Evolutionary conservation across 2,888 invertebrate species (phyloP).

Genomic region (Eurytoma californica): DNA sequence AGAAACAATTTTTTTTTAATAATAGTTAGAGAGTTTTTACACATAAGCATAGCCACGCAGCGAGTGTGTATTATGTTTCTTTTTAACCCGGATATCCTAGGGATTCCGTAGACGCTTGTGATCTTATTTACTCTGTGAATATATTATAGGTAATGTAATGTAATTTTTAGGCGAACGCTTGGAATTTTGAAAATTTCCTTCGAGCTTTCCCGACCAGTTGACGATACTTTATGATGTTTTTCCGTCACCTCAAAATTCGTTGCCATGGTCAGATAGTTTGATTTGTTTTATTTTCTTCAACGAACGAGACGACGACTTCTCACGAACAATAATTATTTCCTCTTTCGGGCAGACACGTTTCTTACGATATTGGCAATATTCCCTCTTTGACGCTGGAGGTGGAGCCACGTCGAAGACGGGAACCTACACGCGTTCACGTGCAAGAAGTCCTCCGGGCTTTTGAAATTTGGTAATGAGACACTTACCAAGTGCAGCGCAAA

Average conservation of each 20-base stretch:
- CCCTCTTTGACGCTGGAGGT: constrained; percentile 47
- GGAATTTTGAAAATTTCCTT: constrained; percentile 61
- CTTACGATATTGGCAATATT: constrained; percentile 4
- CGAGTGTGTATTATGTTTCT: constrained; percentile 66
- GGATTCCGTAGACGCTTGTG: constrained; percentile 71
- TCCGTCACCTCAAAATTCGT: constrained; percentile 66
- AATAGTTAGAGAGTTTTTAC: constrained; percentile 54
- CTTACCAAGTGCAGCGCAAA: constrained; percentile 67
- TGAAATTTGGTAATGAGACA: constrained; percentile 70
- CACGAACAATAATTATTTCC: background rate
- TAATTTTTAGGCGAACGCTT: constrained; percentile 65
- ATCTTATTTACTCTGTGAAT: constrained; percentile 71
- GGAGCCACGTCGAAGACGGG: constrained; percentile 57
- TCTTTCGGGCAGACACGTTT: constrained; percentile 1
- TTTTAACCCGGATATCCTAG: constrained; percentile 66
- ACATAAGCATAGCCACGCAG: constrained; percentile 62
- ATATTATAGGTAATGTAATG: constrained; percentile 59
- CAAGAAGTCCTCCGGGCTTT: constrained; percentile 67
- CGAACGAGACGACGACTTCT: background rate
- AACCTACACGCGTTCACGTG: constrained; percentile 49
- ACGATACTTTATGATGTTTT: background rate
- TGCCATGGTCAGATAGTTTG: constrained; percentile 65
- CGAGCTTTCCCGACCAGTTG: constrained; percentile 65
- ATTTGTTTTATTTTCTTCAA: constrained; percentile 13
- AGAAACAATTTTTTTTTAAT: constrained; percentile 48